Conservation (phyloP, 2,888 invertebrate genomes). For the Eristalis pertinax region DNA sequence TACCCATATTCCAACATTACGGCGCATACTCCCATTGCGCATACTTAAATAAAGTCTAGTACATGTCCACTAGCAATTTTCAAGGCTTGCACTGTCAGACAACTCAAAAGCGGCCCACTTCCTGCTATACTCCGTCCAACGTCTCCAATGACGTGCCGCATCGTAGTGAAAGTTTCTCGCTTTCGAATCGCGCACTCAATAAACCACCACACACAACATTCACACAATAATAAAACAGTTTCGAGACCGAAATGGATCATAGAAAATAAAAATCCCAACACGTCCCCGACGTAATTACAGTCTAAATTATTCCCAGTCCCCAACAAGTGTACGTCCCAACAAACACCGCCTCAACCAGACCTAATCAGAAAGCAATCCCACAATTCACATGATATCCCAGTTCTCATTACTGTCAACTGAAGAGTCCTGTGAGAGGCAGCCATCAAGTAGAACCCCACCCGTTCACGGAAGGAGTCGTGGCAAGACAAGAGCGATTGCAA, state of each 20-base stretch:
- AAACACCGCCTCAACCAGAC: slow-evolving; percentile 49
- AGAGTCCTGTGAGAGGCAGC: slow-evolving; percentile 30
- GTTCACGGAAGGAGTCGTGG: slow-evolving; percentile 5
- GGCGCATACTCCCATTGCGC: no score
- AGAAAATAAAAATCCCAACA: slow-evolving; percentile 25
- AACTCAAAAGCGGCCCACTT: no score
- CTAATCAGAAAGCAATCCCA: slow-evolving; percentile 74
- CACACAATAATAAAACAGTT: neutral
- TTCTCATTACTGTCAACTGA: slow-evolving; percentile 72
- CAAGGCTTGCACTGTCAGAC: no score
- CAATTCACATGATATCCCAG: slow-evolving; percentile 68
- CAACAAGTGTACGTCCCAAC: slow-evolving; percentile 3
- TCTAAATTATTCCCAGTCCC: slow-evolving; percentile 46
- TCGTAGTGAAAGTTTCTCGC: no score
- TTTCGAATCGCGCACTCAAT: neutral
- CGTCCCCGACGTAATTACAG: slow-evolving; percentile 57
- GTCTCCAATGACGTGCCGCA: no score
- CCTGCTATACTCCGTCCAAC: no score
- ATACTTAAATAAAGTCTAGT: no score
- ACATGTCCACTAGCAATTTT: no score
- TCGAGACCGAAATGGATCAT: neutral
- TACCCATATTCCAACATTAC: no score
- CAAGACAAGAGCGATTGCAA: slow-evolving; percentile 36
- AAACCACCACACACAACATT: neutral
- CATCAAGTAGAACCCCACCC: neutral